phyloP scores from a whole-genome alignment of 2,113 vertebrate genomes.

The Myrmophylax atrothorax region DNA sequence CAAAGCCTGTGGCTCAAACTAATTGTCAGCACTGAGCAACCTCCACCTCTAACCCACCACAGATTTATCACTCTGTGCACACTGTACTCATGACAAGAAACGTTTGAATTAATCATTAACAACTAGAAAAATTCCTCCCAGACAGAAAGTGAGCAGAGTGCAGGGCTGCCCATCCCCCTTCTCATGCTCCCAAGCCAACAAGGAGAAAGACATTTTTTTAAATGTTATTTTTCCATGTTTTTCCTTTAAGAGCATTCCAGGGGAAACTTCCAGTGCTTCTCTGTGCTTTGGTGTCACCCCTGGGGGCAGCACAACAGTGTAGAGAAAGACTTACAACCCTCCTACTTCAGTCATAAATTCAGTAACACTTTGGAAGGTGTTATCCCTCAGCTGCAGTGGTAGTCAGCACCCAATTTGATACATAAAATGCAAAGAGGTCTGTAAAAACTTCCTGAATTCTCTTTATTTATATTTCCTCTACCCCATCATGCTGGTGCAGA shows the following conservation, averaged over 20 bases:
- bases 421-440: not conserved
- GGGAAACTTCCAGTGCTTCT: not conserved
- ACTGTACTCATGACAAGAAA: slow-evolving; percentile 49
- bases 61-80: slow-evolving; percentile 65
- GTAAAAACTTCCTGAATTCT: not conserved
- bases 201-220: not conserved
- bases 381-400: not conserved
- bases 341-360: not conserved
- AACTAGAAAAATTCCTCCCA: slow-evolving; percentile 43
- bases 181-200: not conserved
- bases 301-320: not conserved
- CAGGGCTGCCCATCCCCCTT: not conserved
- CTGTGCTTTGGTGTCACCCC: not conserved
- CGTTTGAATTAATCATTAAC: slow-evolving; percentile 45
- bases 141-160: not conserved
- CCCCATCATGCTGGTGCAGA: not conserved
- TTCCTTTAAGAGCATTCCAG: not conserved
- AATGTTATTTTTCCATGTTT: not conserved
- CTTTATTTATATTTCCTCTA: not conserved
- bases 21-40: slow-evolving; percentile 64
- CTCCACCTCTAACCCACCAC: slow-evolving; percentile 64
- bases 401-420: not conserved
- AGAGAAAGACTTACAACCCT: not conserved
- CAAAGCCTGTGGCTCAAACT: slow-evolving; percentile 60
- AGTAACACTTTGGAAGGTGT: not conserved